These are phyloP conservation scores for Tachystola acroxantha DNA, from an alignment of 2,888 invertebrate species.

Conservation along the genomic window DNA sequence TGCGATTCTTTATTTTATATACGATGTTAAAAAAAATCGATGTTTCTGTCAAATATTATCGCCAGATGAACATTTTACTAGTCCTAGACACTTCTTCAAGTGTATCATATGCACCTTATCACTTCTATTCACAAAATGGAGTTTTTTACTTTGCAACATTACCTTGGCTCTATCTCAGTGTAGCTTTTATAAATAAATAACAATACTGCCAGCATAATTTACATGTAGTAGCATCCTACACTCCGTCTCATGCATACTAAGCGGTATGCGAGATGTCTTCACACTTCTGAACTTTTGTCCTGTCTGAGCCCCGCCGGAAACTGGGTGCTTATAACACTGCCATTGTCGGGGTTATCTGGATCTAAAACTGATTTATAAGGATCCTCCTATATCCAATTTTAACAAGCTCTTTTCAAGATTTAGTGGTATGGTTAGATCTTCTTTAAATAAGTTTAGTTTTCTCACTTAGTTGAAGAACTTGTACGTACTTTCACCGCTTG, in stretches of 20 bases:
- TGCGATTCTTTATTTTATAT: no score
- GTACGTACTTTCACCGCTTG: no score
- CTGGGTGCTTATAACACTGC: constrained; percentile 49
- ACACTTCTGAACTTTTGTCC: constrained; percentile 52
- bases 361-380: constrained; percentile 46
- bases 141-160: constrained; percentile 8
- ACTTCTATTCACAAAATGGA: constrained; percentile 1
- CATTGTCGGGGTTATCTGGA: constrained; percentile 60
- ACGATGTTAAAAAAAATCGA: no score
- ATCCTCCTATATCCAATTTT: constrained; percentile 38
- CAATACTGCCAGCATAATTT: constrained; percentile 29
- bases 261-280: constrained; percentile 47
- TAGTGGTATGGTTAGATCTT: no score
- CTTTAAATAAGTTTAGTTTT: no score
- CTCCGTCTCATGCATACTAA: constrained; percentile 57
- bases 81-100: no score
- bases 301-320: constrained; percentile 59
- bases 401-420: not conserved
- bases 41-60: no score
- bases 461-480: no score
- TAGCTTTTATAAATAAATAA: constrained; percentile 27
- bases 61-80: no score
- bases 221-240: constrained; percentile 33
- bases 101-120: no score
- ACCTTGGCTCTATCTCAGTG: constrained; percentile 16